phyloP scores from a whole-genome alignment of 2,797 vertebrate genomes.

The Hybognathus amarus region DNA sequence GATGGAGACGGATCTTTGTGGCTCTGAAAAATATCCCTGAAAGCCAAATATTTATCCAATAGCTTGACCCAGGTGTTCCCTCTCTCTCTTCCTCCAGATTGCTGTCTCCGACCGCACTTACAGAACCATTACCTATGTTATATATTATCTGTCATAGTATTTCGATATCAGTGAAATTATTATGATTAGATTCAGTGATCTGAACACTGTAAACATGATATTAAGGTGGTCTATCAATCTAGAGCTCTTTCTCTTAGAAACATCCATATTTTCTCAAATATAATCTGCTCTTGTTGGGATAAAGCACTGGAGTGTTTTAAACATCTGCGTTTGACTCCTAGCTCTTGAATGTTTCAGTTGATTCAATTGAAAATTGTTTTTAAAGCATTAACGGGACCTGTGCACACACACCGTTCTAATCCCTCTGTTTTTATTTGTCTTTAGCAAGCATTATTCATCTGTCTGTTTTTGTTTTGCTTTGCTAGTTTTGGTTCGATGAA shows the following conservation, averaged over 20 bases:
- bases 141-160: background rate
- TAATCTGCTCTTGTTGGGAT: conserved; percentile 70
- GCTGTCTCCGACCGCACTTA: background rate
- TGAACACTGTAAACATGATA: background rate
- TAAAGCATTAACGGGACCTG: conserved; percentile 14
- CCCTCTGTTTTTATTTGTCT: conserved; percentile 41
- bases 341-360: background rate
- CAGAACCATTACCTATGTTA: background rate
- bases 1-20: conserved; percentile 47
- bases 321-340: conserved; percentile 19
- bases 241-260: conserved; percentile 60
- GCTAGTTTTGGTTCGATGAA: conserved; percentile 28
- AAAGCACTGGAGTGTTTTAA: conserved; percentile 60
- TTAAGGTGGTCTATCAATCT: background rate
- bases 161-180: background rate
- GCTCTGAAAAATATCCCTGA: conserved; percentile 32
- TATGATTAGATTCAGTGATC: background rate
- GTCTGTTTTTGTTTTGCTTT: conserved; percentile 38
- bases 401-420: conserved; percentile 57
- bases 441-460: conserved; percentile 30
- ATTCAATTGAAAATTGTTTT: conserved; percentile 24
- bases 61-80: conserved; percentile 61
- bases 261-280: conserved; percentile 78
- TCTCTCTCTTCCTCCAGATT: background rate
- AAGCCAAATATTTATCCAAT: conserved; percentile 60